Percentiles rank a stretch among this genome's conserved stretches.
Evolutionary conservation across 2,113 vertebrate species (phyloP).

Genomic region (Notarius quadriscutis): DNA sequence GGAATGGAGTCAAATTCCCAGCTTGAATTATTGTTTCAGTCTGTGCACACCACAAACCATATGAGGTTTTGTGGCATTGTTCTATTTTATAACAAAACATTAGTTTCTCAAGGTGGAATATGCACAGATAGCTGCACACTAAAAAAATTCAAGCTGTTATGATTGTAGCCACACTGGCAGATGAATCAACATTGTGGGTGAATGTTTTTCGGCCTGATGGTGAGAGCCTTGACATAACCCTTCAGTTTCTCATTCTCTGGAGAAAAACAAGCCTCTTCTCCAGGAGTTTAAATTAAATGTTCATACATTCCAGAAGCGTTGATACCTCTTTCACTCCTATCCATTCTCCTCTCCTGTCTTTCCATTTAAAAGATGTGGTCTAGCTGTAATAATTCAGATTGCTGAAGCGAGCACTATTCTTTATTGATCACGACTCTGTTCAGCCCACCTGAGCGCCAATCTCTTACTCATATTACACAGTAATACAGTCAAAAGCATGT

Average conservation of each 20-base stretch:
- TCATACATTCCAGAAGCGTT: background rate
- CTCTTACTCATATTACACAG: background rate
- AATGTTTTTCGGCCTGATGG: background rate
- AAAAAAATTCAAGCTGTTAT: background rate
- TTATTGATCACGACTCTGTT: constrained; percentile 28
- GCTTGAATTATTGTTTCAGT: no score
- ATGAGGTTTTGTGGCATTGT: no score
- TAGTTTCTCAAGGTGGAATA: background rate
- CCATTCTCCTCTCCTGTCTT: background rate
- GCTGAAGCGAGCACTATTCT: constrained; percentile 3
- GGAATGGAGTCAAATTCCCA: no score
- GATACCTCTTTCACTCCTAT: background rate
- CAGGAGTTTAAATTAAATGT: constrained; percentile 33
- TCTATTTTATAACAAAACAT: no score
- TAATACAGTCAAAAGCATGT: background rate
- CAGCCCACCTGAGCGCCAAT: background rate
- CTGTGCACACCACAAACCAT: no score
- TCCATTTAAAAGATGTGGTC: background rate
- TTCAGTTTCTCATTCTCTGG: background rate
- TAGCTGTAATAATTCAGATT: constrained; percentile 27
- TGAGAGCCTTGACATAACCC: constrained; percentile 26
- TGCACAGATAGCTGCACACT: background rate
- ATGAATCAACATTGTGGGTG: background rate
- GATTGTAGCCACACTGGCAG: background rate
- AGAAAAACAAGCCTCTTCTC: constrained; percentile 21